Conservation (phyloP, 2,797 vertebrate species). For the Poecilia wingei region DNA sequence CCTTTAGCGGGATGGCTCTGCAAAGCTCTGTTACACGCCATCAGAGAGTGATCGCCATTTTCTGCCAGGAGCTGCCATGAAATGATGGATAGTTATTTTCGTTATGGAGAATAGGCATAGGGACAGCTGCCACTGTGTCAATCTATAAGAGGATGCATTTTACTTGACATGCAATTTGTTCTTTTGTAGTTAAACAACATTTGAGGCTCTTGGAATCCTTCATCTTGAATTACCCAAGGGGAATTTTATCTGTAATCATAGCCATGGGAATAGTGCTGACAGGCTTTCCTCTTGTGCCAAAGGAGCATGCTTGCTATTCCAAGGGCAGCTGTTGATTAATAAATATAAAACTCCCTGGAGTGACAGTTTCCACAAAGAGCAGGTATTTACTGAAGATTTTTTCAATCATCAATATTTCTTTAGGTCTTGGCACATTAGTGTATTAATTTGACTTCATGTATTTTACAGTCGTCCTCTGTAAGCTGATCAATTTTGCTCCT, state of each 20-base stretch:
- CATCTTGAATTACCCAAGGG: conserved; percentile 55
- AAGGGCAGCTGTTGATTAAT: conserved; percentile 49
- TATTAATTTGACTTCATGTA: background rate
- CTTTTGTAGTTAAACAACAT: conserved; percentile 51
- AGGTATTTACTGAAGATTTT: background rate
- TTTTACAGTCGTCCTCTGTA: background rate
- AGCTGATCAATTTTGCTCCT: background rate
- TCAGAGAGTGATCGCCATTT: conserved; percentile 68
- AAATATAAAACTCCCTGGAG: conserved; percentile 12
- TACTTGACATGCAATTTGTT: conserved; percentile 41
- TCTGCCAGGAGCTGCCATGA: conserved; percentile 54
- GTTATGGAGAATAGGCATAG: conserved; percentile 19
- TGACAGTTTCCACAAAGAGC: conserved; percentile 4
- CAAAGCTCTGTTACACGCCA: conserved; percentile 69
- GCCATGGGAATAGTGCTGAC: conserved; percentile 64
- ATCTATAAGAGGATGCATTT: conserved; percentile 20
- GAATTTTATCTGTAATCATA: conserved; percentile 66
- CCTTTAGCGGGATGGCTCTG: conserved; percentile 71
- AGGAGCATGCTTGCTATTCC: conserved; percentile 44
- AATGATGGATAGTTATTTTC: conserved; percentile 36
- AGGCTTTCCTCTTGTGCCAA: conserved; percentile 60
- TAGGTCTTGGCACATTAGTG: background rate
- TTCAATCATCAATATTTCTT: background rate
- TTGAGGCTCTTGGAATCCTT: conserved; percentile 53
- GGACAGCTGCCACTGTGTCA: conserved; percentile 10